Evolutionary conservation across 1,140 invertebrate genomes (phyloP).

Genomic region (Zaprionus gabonicus): DNA sequence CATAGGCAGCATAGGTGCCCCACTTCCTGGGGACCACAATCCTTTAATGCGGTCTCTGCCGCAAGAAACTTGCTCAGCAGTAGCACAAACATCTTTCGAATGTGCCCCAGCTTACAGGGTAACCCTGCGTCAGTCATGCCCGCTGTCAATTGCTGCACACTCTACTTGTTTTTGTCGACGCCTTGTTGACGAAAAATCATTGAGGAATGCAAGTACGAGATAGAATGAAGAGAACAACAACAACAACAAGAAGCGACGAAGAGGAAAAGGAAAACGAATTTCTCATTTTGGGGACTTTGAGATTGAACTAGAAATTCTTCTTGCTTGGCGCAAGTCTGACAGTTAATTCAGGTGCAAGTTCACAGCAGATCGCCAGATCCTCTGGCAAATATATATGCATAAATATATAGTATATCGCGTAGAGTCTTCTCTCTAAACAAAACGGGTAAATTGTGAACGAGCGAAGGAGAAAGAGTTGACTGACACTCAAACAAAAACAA

Average conservation of each 20-base stretch:
- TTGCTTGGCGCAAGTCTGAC: slow-evolving; percentile 15
- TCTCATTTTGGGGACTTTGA: not conserved
- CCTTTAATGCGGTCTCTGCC: too few species aligned
- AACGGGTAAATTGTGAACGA: not conserved
- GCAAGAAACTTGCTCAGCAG: not conserved
- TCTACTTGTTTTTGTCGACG: slow-evolving; percentile 28
- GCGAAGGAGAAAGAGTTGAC: not conserved
- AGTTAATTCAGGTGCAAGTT: slow-evolving; percentile 40
- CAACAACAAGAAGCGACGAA: not conserved
- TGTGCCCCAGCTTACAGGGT: not conserved
- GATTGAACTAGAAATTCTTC: slow-evolving; percentile 31
- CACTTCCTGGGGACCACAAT: too few species aligned
- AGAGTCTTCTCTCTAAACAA: not conserved
- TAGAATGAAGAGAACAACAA: not conserved
- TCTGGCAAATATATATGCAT: not conserved
- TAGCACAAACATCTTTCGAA: too few species aligned
- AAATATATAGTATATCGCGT: not conserved
- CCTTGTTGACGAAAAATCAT: slow-evolving; percentile 41
- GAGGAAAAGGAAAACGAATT: not conserved
- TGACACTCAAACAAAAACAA: not conserved
- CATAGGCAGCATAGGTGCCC: too few species aligned
- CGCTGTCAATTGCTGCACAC: not conserved
- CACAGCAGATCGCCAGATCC: slow-evolving; percentile 7
- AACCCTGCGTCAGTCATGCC: not conserved
- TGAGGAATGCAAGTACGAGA: slow-evolving; percentile 12